phyloP scores from a whole-genome alignment of 2,113 vertebrate species.

The Apeltes quadracus region DNA sequence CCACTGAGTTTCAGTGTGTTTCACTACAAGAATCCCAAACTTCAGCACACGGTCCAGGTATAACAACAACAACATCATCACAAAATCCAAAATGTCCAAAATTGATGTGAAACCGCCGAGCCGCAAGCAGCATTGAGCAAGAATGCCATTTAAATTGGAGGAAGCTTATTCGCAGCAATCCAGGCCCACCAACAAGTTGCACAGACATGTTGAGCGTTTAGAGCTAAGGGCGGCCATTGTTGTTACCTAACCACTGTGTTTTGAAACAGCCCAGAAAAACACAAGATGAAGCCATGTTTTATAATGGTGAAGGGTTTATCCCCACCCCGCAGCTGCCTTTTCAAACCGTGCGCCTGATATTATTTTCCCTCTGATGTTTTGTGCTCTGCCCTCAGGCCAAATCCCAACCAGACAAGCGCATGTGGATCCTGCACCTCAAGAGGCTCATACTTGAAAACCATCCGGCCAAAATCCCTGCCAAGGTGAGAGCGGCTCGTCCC shows the following conservation, averaged over 20 bases:
- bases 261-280: slow-evolving; percentile 26
- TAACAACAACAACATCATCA: not conserved
- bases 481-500: slow-evolving; percentile 81
- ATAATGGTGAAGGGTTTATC: slow-evolving; percentile 30
- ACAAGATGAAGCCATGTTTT: slow-evolving; percentile 31
- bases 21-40: slow-evolving; percentile 98
- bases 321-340: slow-evolving; percentile 24
- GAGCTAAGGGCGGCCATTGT: slow-evolving; percentile 38
- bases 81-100: slow-evolving; percentile 19
- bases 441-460: slow-evolving; percentile 98
- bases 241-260: slow-evolving; percentile 48
- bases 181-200: slow-evolving; percentile 29
- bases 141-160: slow-evolving; percentile 31
- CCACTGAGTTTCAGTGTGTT: slow-evolving; percentile 97
- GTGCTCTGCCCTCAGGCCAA: slow-evolving; percentile 84
- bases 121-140: slow-evolving; percentile 38
- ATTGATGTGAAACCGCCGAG: slow-evolving; percentile 31
- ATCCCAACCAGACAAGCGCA: slow-evolving; percentile 95
- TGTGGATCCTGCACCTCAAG: slow-evolving; percentile 97
- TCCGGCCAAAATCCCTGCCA: slow-evolving; percentile 96
- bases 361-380: slow-evolving; percentile 50
- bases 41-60: slow-evolving; percentile 99
- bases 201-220: slow-evolving; percentile 61
- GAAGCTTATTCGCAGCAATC: slow-evolving; percentile 43
- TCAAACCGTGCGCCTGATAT: slow-evolving; percentile 42